Evolutionary conservation across 30 jellyfish, hydroid and myxozoan species (phyloP).

Genomic region (Cassiopea xamachana): DNA sequence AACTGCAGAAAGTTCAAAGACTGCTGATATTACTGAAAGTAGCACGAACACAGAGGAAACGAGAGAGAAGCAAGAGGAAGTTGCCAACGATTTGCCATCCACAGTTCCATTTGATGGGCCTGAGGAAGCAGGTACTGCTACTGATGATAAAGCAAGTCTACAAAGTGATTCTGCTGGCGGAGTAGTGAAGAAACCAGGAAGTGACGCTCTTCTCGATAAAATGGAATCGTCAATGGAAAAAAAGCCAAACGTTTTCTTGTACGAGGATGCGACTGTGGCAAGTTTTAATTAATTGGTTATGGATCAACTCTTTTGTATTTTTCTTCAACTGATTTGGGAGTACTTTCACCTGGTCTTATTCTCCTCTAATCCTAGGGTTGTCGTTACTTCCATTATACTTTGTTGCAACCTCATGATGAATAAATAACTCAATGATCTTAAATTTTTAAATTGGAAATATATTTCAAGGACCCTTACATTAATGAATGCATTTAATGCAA

Average conservation of each 20-base stretch:
- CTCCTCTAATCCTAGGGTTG: not conserved
- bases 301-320: not conserved
- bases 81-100: not conserved
- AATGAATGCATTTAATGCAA: too few relatives aligned
- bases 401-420: too few relatives aligned
- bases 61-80: not conserved
- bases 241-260: conserved; percentile 24
- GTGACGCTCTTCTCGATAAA: conserved; percentile 28
- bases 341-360: not conserved
- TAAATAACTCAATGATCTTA: too few relatives aligned
- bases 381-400: too few relatives aligned
- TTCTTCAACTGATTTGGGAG: not conserved
- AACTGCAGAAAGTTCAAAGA: not conserved
- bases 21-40: not conserved
- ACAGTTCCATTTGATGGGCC: not conserved
- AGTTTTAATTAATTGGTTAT: not conserved
- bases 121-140: conserved; percentile 3
- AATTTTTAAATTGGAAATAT: too few relatives aligned
- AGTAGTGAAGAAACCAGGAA: not conserved
- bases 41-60: not conserved
- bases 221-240: conserved; percentile 54
- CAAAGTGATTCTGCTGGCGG: not conserved
- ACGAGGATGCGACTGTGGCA: conserved; percentile 13
- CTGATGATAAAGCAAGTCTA: not conserved
- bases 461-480: too few relatives aligned